Base-by-base conservation (phyloP, 2,797 vertebrate species). In the Diplodus sargus region DNA sequence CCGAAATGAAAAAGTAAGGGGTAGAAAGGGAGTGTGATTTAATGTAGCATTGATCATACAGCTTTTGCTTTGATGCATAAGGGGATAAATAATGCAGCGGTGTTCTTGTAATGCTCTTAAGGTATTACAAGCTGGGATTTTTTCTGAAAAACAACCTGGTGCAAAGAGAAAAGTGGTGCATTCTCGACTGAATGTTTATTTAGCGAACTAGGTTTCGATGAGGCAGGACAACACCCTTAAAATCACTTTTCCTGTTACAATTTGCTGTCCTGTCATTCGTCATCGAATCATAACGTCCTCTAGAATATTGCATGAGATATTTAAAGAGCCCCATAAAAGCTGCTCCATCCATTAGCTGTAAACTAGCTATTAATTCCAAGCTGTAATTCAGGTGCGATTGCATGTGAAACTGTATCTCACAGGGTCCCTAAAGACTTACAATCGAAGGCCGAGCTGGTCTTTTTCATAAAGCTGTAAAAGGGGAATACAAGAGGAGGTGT, bases 81-180 rank as follows among this genome's bases (percentile, higher is more conserved):
- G 22, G 14, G 52, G 25, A 78, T 82, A 34, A 82, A 85, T 70
- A 81, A 78, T 78, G 58, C 53, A 79, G 39, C 13, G 49, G 57
- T 43, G 25, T 49, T 67, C 62, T 60, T 53, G 60, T 79, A 68
- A 58, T 70, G 47, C 58, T 63, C 49, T 68, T 56, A 78, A 62
- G 63, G 51, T 70, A 60, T 68, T 75, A 71, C 57, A 65, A 62
- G 59, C 54, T 17, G 3, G 18, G 1, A 34, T 30, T 34, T 70
- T 48, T 77, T 42, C 61, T 9, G 34, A 22, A 69, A 67, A 70
- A 25, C 51, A 78, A 60, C 39, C 56, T 15, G 5, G 61, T 18
- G 30, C 5, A 70, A 74, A 56, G 18, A 59, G 25, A 52, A 62
- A 59, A 57, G 23, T 34, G 30, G 5, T 7, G 5, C 30, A 16